Evolutionary conservation across 2,113 vertebrate genomes (phyloP).

Genomic region (chimpanzee (Pan troglodytes)): DNA sequence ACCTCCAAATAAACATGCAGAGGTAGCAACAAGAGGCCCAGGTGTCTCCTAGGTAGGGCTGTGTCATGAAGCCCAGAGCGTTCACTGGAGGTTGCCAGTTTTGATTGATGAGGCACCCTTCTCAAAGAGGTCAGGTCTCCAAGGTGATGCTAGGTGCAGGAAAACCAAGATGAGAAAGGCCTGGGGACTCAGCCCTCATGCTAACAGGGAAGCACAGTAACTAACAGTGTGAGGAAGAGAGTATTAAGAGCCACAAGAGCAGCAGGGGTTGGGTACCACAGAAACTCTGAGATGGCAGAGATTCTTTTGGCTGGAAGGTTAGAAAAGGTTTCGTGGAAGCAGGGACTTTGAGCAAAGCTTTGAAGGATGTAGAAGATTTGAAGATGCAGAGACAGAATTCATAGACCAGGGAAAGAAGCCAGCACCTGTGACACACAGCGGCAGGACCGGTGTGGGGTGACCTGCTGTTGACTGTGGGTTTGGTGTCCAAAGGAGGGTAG

Average conservation of each 20-base stretch:
- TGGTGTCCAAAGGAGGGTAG: neutral
- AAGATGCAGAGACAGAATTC: neutral
- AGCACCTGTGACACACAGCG: neutral
- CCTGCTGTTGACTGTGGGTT: neutral
- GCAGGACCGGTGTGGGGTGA: neutral
- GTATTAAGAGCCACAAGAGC: neutral
- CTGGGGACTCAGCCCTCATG: neutral
- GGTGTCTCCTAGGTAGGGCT: too few species aligned
- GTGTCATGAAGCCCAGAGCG: too few species aligned
- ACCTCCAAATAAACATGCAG: neutral
- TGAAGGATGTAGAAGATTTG: neutral
- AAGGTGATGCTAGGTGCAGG: neutral
- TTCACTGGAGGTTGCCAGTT: neutral
- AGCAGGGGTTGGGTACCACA: neutral
- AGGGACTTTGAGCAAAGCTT: neutral
- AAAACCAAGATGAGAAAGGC: neutral
- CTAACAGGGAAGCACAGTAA: neutral
- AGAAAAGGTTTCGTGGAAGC: neutral
- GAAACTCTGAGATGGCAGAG: neutral
- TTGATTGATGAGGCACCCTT: neutral
- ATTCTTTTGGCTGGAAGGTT: neutral
- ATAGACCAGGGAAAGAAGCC: too few species aligned
- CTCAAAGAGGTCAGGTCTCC: neutral
- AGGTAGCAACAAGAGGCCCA: neutral
- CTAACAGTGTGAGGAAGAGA: neutral